Conservation (phyloP, 2,888 invertebrate genomes). For the Drosophila prolongata region DNA sequence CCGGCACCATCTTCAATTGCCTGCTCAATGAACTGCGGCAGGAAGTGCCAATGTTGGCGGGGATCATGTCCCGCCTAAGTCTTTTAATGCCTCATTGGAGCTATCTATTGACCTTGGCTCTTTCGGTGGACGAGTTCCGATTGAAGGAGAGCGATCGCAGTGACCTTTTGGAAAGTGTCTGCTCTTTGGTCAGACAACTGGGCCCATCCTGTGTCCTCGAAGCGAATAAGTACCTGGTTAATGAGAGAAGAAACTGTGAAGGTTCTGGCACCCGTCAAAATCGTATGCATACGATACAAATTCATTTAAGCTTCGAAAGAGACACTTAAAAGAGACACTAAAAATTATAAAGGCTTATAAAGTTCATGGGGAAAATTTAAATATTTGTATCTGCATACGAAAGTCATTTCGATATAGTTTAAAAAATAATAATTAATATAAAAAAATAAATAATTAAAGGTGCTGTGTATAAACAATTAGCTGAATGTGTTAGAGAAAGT, state of each 20-base stretch:
- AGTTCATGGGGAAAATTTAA: no score
- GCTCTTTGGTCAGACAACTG: not conserved
- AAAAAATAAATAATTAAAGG: no score
- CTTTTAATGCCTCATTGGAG: not conserved
- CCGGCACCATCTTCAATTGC: not conserved
- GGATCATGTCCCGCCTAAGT: not conserved
- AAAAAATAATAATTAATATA: no score
- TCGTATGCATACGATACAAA: not conserved
- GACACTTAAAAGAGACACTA: no score
- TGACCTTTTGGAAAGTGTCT: not conserved
- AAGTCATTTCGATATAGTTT: no score
- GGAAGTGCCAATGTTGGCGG: not conserved
- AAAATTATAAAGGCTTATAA: no score
- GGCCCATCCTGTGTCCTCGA: not conserved
- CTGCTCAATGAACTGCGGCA: not conserved
- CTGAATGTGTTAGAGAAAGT: no score
- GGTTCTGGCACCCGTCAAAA: not conserved
- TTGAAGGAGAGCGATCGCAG: not conserved
- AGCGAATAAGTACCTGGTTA: not conserved
- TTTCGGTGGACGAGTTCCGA: not conserved
- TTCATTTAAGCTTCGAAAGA: no score
- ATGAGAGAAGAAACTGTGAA: not conserved
- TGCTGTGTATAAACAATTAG: no score
- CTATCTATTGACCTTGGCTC: not conserved
- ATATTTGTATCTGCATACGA: no score